These are phyloP conservation scores for Elaphurus davidianus DNA, from an alignment of 2,113 vertebrate species.

Conservation along the genomic window DNA sequence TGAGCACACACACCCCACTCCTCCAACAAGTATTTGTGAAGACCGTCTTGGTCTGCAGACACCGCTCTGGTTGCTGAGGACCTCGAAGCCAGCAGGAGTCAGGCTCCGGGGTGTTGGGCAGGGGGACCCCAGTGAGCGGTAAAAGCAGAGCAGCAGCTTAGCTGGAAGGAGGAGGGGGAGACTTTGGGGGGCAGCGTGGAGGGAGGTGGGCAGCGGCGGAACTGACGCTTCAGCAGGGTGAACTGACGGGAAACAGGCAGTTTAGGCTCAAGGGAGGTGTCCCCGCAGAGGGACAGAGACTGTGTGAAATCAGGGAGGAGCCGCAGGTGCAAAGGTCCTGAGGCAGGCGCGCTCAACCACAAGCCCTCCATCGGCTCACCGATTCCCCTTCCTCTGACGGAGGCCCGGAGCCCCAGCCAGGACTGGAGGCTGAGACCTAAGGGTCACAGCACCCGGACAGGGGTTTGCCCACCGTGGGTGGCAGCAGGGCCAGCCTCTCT, in stretches of 20 bases:
- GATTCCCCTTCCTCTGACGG: background rate
- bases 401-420: too few relatives aligned
- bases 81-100: accelerated
- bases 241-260: background rate
- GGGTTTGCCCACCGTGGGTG: too few relatives aligned
- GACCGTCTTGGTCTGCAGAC: background rate
- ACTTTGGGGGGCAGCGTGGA: accelerated
- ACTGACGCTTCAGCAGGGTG: too few relatives aligned
- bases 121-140: accelerated
- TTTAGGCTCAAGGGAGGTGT: background rate
- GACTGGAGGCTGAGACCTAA: background rate
- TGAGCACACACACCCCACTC: background rate
- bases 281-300: too few relatives aligned
- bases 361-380: accelerated
- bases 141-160: background rate
- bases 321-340: background rate
- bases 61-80: accelerated
- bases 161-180: background rate
- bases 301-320: accelerated
- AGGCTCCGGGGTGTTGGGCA: accelerated
- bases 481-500: accelerated
- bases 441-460: accelerated
- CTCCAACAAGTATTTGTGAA: accelerated
- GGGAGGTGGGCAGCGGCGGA: accelerated
- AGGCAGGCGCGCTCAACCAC: background rate